phyloP scores from a whole-genome alignment of 2,797 vertebrate species.

The Gila robusta region DNA sequence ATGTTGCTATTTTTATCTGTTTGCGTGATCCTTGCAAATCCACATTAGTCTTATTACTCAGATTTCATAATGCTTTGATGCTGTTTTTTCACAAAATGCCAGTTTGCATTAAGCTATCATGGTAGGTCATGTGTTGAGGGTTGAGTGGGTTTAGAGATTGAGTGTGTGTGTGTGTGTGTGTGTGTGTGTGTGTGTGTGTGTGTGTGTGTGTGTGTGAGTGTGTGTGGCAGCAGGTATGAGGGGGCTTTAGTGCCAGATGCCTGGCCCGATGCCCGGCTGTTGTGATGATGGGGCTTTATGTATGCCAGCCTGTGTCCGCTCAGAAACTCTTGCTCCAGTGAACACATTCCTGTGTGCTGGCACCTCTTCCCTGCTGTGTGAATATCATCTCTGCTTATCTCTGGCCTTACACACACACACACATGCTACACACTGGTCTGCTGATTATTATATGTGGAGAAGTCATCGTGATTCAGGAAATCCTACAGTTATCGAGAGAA shows the following conservation, averaged over 20 bases:
- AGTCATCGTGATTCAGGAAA: neutral
- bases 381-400: neutral
- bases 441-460: constrained; percentile 10
- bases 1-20: neutral
- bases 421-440: neutral
- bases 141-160: constrained; percentile 22
- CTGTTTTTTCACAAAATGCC: constrained; percentile 6
- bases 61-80: constrained; percentile 20
- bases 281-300: constrained; percentile 19
- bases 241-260: constrained; percentile 47
- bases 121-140: constrained; percentile 13
- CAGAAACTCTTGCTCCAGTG: constrained; percentile 10
- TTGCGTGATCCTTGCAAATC: neutral
- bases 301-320: constrained; percentile 30
- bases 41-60: constrained; percentile 15
- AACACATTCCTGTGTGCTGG: constrained; percentile 15
- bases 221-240: constrained; percentile 41
- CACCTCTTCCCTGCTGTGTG: constrained; percentile 29
- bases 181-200: neutral
- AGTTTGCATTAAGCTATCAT: constrained; percentile 30
- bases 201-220: constrained; percentile 12
- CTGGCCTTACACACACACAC: constrained; percentile 4
- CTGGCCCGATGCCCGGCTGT: constrained; percentile 36
- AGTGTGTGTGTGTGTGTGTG: constrained; percentile 6
- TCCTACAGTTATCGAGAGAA: constrained; percentile 1